These are phyloP conservation scores for Trissolcus brochymenae DNA, from an alignment of 2,888 invertebrate species.

Conservation along the genomic window DNA sequence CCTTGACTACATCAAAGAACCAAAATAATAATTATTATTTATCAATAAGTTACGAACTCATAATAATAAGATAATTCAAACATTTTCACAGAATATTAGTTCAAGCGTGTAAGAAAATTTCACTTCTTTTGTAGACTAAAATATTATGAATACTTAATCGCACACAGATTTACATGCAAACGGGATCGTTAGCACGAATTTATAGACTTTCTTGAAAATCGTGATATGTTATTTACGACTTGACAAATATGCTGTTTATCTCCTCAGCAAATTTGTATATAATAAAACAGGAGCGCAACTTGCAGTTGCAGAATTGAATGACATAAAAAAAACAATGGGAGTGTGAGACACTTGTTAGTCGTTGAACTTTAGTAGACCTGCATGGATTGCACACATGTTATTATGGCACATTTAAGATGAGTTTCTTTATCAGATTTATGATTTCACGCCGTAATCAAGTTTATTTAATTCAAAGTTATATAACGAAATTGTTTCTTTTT, in stretches of 20 bases:
- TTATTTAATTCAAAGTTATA: neutral
- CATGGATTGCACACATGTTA: conserved; percentile 9
- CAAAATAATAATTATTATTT: no score
- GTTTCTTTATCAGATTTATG: conserved; percentile 22
- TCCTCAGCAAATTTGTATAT: no score
- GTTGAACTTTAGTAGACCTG: neutral
- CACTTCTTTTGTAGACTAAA: neutral
- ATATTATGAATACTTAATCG: neutral
- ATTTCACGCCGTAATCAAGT: conserved; percentile 5
- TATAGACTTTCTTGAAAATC: no score
- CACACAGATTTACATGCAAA: neutral
- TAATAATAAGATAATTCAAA: neutral
- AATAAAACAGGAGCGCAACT: no score
- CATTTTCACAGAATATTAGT: neutral
- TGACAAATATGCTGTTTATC: no score
- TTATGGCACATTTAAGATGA: conserved; percentile 20
- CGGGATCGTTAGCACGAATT: no score
- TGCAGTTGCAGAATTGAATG: no score
- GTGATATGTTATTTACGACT: conserved; percentile 13
- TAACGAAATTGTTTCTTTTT: neutral
- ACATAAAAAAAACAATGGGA: no score
- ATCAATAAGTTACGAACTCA: no score
- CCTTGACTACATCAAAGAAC: conserved; percentile 53
- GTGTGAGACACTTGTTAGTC: neutral
- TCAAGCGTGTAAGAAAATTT: neutral